A percentile compares a stretch with the other conserved stretches of the same genome.
phyloP scores from a whole-genome alignment of 2,888 invertebrate species.

The Hypomecis punctinalis region DNA sequence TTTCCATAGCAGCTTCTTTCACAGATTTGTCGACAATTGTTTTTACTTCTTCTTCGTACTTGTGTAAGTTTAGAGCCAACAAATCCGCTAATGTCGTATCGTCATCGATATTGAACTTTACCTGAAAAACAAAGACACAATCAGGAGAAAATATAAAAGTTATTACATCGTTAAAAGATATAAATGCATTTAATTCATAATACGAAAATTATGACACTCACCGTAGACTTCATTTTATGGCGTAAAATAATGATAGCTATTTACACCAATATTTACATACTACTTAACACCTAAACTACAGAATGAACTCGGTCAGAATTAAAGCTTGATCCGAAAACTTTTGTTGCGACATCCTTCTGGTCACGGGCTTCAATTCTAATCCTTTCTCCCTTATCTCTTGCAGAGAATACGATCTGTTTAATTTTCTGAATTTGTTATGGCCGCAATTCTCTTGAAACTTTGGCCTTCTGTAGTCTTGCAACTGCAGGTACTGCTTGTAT shows the following conservation, averaged over 20 bases:
- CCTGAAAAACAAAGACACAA: constrained; percentile 69
- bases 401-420: constrained; percentile 64
- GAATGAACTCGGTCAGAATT: constrained; percentile 71
- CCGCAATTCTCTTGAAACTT: constrained; percentile 58
- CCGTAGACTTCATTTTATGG: background rate
- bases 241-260: background rate
- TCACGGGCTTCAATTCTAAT: constrained; percentile 52
- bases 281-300: constrained; percentile 56
- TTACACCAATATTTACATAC: constrained; percentile 33
- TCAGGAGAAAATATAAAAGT: background rate
- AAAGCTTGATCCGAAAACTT: constrained; percentile 55
- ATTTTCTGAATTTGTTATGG: constrained; percentile 54
- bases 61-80: constrained; percentile 94
- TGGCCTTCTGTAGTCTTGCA: constrained; percentile 68
- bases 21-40: constrained; percentile 98
- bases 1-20: constrained; percentile 98
- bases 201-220: background rate
- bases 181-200: background rate
- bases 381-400: constrained; percentile 66
- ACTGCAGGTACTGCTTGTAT: constrained; percentile 53
- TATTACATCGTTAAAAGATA: background rate
- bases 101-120: constrained; percentile 92
- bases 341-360: constrained; percentile 47
- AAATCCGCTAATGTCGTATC: constrained; percentile 95
- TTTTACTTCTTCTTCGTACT: constrained; percentile 97